These are phyloP conservation scores for Girardinichthys multiradiatus DNA, from an alignment of 2,113 vertebrate species.

Conservation along the genomic window DNA sequence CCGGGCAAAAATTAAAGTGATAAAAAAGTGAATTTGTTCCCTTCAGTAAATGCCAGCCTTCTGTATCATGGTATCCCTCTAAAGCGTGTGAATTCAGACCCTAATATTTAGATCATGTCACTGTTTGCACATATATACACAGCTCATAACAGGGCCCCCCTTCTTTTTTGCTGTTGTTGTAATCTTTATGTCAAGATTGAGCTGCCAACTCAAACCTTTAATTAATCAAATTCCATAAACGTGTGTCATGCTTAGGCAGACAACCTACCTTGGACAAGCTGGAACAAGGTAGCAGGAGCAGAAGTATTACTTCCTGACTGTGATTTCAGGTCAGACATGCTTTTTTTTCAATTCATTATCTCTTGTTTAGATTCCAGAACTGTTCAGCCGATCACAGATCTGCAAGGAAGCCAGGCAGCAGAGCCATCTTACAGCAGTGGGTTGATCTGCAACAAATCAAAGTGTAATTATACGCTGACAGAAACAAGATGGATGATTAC, in stretches of 20 bases:
- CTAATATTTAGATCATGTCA: no score
- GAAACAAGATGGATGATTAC: conserved; percentile 57
- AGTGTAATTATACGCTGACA: conserved; percentile 55
- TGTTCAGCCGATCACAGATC: conserved; percentile 25
- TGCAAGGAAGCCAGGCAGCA: not conserved
- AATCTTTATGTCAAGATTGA: conserved; percentile 62
- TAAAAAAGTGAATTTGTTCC: no score
- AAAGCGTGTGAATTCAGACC: no score
- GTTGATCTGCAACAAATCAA: conserved; percentile 23
- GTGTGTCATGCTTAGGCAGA: conserved; percentile 48
- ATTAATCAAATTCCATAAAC: conserved; percentile 76
- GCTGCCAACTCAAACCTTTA: conserved; percentile 56
- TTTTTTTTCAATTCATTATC: not conserved
- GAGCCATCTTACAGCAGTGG: not conserved
- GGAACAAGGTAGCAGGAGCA: conserved; percentile 34
- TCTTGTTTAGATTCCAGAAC: not conserved
- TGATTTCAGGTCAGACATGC: conserved; percentile 40
- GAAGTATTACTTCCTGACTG: not conserved
- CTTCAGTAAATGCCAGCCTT: no score
- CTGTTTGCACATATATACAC: no score
- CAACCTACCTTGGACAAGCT: conserved; percentile 35
- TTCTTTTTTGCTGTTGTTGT: conserved; percentile 28
- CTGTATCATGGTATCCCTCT: no score
- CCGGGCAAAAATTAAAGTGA: no score
- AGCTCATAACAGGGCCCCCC: no score